Evolutionary conservation across 2,113 vertebrate species (phyloP).

Genomic region (Anser brachyrhynchus): DNA sequence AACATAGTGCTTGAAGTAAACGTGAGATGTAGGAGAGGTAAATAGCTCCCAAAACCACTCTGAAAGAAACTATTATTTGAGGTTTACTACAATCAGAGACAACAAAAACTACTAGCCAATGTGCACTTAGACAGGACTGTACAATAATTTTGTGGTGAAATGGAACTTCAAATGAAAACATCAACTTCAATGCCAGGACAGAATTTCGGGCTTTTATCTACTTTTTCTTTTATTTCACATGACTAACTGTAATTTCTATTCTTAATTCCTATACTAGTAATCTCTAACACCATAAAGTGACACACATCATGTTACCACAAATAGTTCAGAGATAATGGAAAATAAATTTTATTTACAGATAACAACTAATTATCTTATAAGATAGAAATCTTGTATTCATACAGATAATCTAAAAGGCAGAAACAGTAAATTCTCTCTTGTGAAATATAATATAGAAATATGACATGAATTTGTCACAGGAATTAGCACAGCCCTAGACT

Average conservation of each 20-base stretch:
- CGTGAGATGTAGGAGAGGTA: background rate
- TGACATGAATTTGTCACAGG: background rate
- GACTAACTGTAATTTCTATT: background rate
- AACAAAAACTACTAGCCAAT: background rate
- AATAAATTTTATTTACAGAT: background rate
- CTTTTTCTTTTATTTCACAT: background rate
- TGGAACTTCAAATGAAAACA: background rate
- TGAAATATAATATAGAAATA: background rate
- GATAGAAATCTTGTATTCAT: background rate
- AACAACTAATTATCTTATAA: background rate
- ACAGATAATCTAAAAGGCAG: background rate
- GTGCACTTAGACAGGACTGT: background rate
- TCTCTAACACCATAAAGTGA: background rate
- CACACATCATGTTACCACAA: background rate
- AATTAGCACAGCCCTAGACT: background rate
- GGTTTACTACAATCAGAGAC: background rate
- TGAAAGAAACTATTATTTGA: background rate
- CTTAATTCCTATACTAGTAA: background rate
- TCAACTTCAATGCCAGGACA: background rate
- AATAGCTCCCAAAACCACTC: background rate
- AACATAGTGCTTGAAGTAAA: background rate
- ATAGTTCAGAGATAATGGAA: background rate
- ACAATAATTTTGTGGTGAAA: background rate
- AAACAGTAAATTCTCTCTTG: background rate
- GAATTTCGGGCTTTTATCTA: background rate